Percentiles rank a stretch among this genome's conserved stretches.
Conservation (phyloP, 2,113 vertebrate genomes). For the Anser brachyrhynchus region DNA sequence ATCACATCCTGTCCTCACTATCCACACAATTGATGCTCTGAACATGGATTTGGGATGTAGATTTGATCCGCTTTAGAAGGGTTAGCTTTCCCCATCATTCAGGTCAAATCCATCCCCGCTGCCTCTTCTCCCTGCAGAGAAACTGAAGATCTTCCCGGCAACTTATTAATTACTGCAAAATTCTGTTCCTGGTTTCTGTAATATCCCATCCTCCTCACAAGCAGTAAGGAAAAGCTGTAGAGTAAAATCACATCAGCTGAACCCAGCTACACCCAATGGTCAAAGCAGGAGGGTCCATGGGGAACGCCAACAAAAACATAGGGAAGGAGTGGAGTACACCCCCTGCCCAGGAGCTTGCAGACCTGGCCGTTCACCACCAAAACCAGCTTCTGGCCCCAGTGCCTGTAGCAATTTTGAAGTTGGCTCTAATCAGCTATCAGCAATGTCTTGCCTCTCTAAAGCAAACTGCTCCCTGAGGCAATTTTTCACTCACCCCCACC, state of each 20-base stretch:
- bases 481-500: rapidly evolving
- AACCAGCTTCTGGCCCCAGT: not conserved
- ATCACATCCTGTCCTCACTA: not conserved
- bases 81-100: not conserved
- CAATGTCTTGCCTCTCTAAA: not conserved
- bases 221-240: not conserved
- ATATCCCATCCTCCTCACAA: not conserved
- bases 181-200: not conserved
- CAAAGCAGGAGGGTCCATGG: rapidly evolving
- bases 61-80: not conserved
- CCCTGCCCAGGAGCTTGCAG: not conserved
- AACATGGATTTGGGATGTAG: not conserved
- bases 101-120: not conserved
- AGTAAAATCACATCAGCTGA: not conserved
- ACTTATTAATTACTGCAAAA: not conserved
- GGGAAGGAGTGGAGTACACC: not conserved
- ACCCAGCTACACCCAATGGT: not conserved
- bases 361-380: not conserved
- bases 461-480: conserved; percentile 12
- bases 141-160: not conserved
- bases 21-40: not conserved
- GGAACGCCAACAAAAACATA: not conserved
- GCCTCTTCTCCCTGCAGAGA: not conserved
- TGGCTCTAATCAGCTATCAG: not conserved
- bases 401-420: not conserved